Percentiles rank a stretch among this genome's conserved stretches.
phyloP scores from a whole-genome alignment of 1,140 invertebrate genomes.

The Drosophila rufa region DNA sequence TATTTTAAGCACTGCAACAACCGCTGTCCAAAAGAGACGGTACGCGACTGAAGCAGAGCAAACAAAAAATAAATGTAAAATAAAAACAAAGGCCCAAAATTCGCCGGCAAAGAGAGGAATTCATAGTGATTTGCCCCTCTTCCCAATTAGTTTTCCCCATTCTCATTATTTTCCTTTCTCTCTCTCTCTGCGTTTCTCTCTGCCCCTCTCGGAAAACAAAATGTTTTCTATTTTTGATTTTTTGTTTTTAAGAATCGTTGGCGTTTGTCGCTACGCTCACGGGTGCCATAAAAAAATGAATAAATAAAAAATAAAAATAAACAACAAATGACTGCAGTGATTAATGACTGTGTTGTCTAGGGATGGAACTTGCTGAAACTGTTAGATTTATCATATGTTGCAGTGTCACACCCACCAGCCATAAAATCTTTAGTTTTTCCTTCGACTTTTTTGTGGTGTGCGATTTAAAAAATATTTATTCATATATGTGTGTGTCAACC shows the following conservation, averaged over 20 bases:
- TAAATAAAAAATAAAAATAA: constrained; percentile 67
- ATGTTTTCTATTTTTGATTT: constrained; percentile 45
- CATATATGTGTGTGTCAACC: not conserved
- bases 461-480: not conserved
- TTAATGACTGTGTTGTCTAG: constrained; percentile 56
- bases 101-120: constrained; percentile 41
- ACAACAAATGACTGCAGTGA: constrained; percentile 62
- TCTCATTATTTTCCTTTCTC: constrained; percentile 25
- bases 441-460: not conserved
- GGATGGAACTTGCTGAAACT: constrained; percentile 43
- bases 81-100: constrained; percentile 17
- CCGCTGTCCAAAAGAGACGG: constrained; percentile 36
- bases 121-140: constrained; percentile 28
- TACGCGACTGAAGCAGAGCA: constrained; percentile 31
- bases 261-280: constrained; percentile 56
- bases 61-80: constrained; percentile 22
- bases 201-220: constrained; percentile 9
- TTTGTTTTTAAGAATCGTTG: constrained; percentile 30
- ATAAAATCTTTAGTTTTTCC: not conserved
- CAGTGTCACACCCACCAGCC: not conserved
- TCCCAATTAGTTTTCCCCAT: constrained; percentile 20
- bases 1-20: constrained; percentile 36
- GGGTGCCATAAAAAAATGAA: constrained; percentile 55
- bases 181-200: not conserved
- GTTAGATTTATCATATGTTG: constrained; percentile 30